Evolutionary conservation across 1,140 invertebrate genomes (phyloP), one percentile per base, ranked within the genome.

Genomic region (Zophobas atratus): DNA sequence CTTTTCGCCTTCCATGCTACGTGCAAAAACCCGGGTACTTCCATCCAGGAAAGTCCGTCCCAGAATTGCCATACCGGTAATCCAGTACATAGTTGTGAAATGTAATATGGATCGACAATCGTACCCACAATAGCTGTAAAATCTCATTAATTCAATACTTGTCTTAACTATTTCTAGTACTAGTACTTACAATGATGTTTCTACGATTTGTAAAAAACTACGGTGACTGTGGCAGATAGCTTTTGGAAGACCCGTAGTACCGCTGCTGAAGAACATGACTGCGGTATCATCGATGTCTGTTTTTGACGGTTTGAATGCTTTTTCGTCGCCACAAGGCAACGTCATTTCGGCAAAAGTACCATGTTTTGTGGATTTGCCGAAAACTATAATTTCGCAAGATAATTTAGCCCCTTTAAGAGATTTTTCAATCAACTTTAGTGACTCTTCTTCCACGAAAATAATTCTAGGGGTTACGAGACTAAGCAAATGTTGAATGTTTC

Each of bases 171-270:
- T 46, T 20, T 20, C 20, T 46, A 46, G 6, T 46, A 4, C 6
- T 2, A 51, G 38, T 46, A 67, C 60, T 32, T 67, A 67, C 60
- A 20, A 6, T 67, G n/a, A 8, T 32, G 35, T 67, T 38, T n/a
- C n/a, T 34, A 38, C 20, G 0, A 43, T 41, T 32, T 43, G 53
- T 5, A 75, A 6, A 6, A 57, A 60, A 60, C 8, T 60, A 6
- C 60, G 32, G 55, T 75, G 72, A 48, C 55, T 75, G 32, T 60
- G 39, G 48, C 78, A 78, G 20, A 81, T 78, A 2, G 75, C 94
- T 87, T 96, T 96, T 0, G 95, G 93, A 34, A 91, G 85, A 49
- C 95, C 94, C 39, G 94, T 95, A 1, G 94, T 95, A 8, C 94
- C 94, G 79, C 93, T 94, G 0, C 93, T 91, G 77, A 86, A 89